phyloP scores from a whole-genome alignment of 1,140 invertebrate species.

The Calosoma granatense region DNA sequence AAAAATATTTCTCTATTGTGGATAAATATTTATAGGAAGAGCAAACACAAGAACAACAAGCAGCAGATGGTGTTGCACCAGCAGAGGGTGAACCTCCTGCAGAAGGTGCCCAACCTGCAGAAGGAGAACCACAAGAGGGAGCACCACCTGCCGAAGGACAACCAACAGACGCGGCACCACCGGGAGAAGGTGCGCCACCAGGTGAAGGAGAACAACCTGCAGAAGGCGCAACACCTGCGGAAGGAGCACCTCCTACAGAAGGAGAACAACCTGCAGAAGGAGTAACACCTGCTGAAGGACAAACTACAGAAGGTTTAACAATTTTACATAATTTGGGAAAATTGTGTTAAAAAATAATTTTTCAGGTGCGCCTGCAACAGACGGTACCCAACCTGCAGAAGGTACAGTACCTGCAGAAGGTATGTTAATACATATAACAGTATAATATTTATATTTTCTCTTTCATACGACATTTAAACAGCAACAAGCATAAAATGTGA shows the following conservation, averaged over 20 bases:
- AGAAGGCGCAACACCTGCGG: constrained; percentile 26
- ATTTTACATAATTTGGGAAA: constrained; percentile 19
- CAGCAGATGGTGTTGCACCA: constrained; percentile 26
- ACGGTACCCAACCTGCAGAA: constrained; percentile 24
- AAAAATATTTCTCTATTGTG: no score
- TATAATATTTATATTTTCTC: no score
- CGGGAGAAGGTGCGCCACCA: constrained; percentile 32
- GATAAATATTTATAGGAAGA: not conserved
- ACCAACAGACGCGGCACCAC: constrained; percentile 28
- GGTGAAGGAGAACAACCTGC: constrained; percentile 35
- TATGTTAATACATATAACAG: no score
- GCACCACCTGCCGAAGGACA: constrained; percentile 13
- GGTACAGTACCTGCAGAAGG: constrained; percentile 23
- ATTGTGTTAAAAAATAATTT: constrained; percentile 23
- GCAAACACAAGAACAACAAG: constrained; percentile 16
- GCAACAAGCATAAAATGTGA: no score
- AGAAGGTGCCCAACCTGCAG: constrained; percentile 32
- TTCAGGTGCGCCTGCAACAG: constrained; percentile 18
- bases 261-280: constrained; percentile 27
- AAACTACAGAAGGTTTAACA: constrained; percentile 22
- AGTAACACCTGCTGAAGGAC: constrained; percentile 27
- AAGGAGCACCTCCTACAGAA: constrained; percentile 24
- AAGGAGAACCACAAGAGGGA: constrained; percentile 33
- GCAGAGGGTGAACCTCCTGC: constrained; percentile 28
- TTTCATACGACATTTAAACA: no score